Evolutionary conservation across 2,113 vertebrate genomes (phyloP).

Genomic region (Thymallus thymallus): DNA sequence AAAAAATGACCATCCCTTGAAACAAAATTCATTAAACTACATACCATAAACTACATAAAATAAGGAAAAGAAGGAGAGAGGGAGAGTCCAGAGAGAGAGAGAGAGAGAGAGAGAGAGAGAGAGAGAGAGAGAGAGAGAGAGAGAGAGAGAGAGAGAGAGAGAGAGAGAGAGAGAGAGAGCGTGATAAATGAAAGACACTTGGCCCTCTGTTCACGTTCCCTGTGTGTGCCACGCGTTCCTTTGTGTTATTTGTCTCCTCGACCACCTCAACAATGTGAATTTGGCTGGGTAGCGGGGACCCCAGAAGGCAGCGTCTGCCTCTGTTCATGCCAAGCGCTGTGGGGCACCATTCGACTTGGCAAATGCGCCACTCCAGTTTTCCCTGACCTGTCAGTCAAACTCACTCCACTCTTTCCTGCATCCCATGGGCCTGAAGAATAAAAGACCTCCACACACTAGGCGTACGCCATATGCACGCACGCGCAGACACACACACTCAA

Average conservation of each 20-base stretch:
- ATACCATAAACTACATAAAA: too few relatives aligned
- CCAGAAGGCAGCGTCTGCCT: conserved; percentile 41
- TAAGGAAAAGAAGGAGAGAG: not conserved
- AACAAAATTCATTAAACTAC: not conserved
- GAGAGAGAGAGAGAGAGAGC: conserved; percentile 5
- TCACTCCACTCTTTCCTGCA: conserved; percentile 12
- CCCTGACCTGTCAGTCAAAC: conserved; percentile 53
- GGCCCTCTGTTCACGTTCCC: conserved; percentile 17
- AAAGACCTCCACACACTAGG: conserved; percentile 16
- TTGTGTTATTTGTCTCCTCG: conserved; percentile 27
- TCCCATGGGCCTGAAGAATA: not conserved
- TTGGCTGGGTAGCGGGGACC: conserved; percentile 28
- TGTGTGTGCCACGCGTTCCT: conserved; percentile 26
- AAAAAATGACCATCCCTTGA: not conserved
- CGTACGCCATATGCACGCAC: conserved; percentile 26
- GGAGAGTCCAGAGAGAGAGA: not conserved
- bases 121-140: not conserved
- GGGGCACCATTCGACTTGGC: conserved; percentile 32
- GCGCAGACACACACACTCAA: conserved; percentile 9
- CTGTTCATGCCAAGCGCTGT: conserved; percentile 22
- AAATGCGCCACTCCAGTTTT: conserved; percentile 11
- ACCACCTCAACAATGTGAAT: conserved; percentile 38
- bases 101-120: conserved; percentile 1
- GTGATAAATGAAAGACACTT: conserved; percentile 16
- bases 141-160: conserved; percentile 5